Conservation (phyloP, 2,113 vertebrate species). For the Scartelaos histophorus region DNA sequence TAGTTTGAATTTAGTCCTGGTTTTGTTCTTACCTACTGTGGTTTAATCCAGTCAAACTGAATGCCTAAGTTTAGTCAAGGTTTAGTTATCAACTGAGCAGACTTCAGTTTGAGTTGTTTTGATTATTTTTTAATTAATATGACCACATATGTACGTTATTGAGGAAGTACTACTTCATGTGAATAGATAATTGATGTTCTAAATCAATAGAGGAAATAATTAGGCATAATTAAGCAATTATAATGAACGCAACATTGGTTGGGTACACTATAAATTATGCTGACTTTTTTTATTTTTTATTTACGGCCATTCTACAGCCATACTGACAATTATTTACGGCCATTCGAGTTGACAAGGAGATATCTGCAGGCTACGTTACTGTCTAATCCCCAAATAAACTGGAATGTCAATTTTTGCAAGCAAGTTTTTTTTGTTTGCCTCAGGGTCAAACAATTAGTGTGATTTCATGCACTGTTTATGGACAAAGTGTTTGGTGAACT, state of each 20-base stretch:
- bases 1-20: not conserved
- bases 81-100: not conserved
- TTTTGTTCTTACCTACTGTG: too few relatives aligned
- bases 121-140: too few relatives aligned
- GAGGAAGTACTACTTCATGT: not conserved
- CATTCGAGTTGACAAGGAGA: too few relatives aligned
- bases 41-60: too few relatives aligned
- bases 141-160: too few relatives aligned
- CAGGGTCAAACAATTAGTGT: slow-evolving; percentile 23
- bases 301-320: too few relatives aligned
- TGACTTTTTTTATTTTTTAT: too few relatives aligned
- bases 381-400: slow-evolving; percentile 11
- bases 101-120: not conserved
- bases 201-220: not conserved
- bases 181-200: not conserved
- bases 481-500: slow-evolving; percentile 58
- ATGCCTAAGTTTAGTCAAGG: not conserved
- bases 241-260: not conserved
- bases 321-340: too few relatives aligned
- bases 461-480: slow-evolving; percentile 59
- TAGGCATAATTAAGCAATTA: not conserved
- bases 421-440: not conserved
- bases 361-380: not conserved
- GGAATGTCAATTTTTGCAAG: not conserved
- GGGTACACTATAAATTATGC: not conserved